phyloP scores from a whole-genome alignment of 1,140 invertebrate genomes.

The Papilio dardanus region DNA sequence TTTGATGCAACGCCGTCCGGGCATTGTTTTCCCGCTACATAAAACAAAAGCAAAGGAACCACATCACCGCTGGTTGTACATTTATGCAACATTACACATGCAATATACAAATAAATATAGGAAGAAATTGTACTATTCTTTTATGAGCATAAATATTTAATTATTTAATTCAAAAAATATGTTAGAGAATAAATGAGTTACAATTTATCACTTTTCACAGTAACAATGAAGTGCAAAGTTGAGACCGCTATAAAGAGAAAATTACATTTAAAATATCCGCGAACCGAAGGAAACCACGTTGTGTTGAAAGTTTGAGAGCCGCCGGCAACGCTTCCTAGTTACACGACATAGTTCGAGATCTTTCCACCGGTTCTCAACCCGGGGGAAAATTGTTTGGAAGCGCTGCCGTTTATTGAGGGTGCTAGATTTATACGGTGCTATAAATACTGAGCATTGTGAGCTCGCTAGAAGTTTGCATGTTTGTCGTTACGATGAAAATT shows the following conservation, averaged over 20 bases:
- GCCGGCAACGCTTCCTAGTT: slow-evolving; percentile 21
- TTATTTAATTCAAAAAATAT: background rate
- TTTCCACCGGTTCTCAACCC: slow-evolving; percentile 14
- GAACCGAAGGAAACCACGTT: slow-evolving; percentile 14
- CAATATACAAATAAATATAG: background rate
- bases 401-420: slow-evolving; percentile 24
- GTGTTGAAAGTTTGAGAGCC: slow-evolving; percentile 4
- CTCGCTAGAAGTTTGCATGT: slow-evolving; percentile 2
- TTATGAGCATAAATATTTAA: background rate
- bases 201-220: background rate
- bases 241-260: slow-evolving; percentile 8
- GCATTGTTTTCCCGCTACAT: background rate
- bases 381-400: slow-evolving; percentile 19
- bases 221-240: slow-evolving; percentile 6
- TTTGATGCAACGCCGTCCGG: background rate
- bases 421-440: slow-evolving; percentile 21
- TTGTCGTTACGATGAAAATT: background rate
- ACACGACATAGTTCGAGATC: slow-evolving; percentile 31
- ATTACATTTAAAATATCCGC: slow-evolving; percentile 30
- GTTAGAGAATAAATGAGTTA: too few species aligned
- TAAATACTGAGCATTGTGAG: slow-evolving; percentile 28
- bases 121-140: background rate
- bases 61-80: background rate
- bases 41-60: background rate
- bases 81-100: background rate